Percentiles rank a stretch among this genome's conserved stretches.
Conservation (phyloP, 2,888 invertebrate species). For the Serrognathus titanus region DNA sequence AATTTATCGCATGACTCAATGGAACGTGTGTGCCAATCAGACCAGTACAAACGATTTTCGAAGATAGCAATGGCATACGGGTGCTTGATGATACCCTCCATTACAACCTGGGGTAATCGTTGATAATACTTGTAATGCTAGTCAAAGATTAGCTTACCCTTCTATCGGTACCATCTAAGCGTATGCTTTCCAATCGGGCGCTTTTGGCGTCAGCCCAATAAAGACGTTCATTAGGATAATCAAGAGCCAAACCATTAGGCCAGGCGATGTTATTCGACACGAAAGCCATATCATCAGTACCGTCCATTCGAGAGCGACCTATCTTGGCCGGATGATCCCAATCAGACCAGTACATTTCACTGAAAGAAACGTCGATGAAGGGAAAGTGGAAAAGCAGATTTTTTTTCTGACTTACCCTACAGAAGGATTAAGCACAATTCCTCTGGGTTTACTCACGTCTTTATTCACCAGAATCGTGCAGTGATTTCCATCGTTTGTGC, state of each 20-base stretch:
- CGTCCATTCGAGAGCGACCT: slow-evolving; percentile 83
- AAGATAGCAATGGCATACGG: slow-evolving; percentile 84
- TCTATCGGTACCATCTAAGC: slow-evolving; percentile 63
- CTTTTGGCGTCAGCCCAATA: slow-evolving; percentile 86
- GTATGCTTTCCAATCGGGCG: slow-evolving; percentile 62
- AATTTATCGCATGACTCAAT: slow-evolving; percentile 77
- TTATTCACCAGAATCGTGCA: slow-evolving; percentile 64
- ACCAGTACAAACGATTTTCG: slow-evolving; percentile 86
- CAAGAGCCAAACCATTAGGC: slow-evolving; percentile 85
- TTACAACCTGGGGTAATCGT: slow-evolving; percentile 39
- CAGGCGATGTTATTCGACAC: slow-evolving; percentile 64
- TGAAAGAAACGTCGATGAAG: slow-evolving; percentile 39
- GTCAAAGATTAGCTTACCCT: slow-evolving; percentile 49
- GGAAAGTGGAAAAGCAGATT: neutral
- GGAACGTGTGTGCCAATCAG: slow-evolving; percentile 77
- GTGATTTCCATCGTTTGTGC: slow-evolving; percentile 61
- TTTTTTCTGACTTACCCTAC: slow-evolving; percentile 55
- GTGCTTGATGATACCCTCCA: slow-evolving; percentile 65
- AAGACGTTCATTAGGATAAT: slow-evolving; percentile 71
- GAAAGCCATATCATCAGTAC: slow-evolving; percentile 58
- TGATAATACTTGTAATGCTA: neutral
- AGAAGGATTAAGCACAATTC: slow-evolving; percentile 65
- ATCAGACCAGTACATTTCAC: slow-evolving; percentile 89
- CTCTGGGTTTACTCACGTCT: slow-evolving; percentile 63
- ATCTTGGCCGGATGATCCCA: slow-evolving; percentile 76